Percentiles rank a stretch among this genome's conserved stretches.
phyloP scores from a whole-genome alignment of 2,888 invertebrate genomes.

The Empis livida region DNA sequence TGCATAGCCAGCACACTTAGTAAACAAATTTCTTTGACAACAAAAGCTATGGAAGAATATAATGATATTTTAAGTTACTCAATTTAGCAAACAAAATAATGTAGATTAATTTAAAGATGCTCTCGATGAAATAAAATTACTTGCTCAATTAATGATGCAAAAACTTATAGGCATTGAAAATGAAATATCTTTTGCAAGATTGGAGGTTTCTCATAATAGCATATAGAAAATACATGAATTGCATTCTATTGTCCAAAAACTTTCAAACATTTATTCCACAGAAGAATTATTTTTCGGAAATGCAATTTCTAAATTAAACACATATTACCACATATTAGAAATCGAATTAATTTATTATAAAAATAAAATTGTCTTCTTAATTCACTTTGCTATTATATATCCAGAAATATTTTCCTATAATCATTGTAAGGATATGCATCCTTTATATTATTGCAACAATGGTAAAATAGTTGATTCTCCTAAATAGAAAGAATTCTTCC shows the following conservation, averaged over 20 bases:
- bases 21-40: background rate
- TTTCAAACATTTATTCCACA: background rate
- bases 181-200: background rate
- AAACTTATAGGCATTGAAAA: background rate
- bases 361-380: no score
- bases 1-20: background rate
- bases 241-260: background rate
- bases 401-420: background rate
- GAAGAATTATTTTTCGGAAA: background rate
- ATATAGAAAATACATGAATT: background rate
- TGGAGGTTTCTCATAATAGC: background rate
- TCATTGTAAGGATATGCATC: background rate
- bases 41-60: background rate
- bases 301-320: no score
- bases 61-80: background rate
- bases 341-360: no score
- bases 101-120: no score
- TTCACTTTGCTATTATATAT: background rate
- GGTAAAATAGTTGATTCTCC: no score
- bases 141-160: no score
- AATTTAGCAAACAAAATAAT: background rate
- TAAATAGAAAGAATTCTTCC: no score
- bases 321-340: no score
- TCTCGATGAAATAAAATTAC: no score
- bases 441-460: no score